Base-by-base conservation (phyloP, 92 coral and sea anemone genomes). In the Phymanthus crucifer region DNA sequence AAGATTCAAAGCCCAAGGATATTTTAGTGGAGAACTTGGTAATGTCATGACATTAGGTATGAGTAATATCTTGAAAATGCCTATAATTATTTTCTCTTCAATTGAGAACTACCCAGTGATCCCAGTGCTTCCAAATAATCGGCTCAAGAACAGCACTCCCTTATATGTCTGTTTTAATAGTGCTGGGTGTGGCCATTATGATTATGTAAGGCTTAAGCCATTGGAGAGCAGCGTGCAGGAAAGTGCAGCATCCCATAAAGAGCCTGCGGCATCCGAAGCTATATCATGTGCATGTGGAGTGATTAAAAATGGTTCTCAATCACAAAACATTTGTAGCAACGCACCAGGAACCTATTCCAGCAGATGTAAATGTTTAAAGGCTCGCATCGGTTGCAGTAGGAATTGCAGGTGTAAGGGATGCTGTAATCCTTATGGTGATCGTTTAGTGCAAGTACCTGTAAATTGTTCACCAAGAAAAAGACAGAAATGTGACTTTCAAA, bases 51-150 rank as follows among this genome's bases (percentile, higher is more conserved):
- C 79, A n/a, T 71, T 84, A 16, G 78, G 80, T 21, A 40, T 87
- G 66, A 5, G 65, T 6, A 87, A 87, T 71, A 80, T 84, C 0
- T 32, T 84, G 32, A 69, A 65, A 68, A 12, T 68, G 38, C 91
- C 88, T 56, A 72, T 87, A 45, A 86, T 84, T 16, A 71, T 77
- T 3, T 76, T 34, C 36, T 56, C 85, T 48, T 73, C 81, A 38
- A 84, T 88, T 24, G 38, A 52, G 57, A 78, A 71, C 40, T 85
- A 84, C 66, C 92, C 92, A 57, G 66, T 88, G 12, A 83, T 87
- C 50, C 91, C 91, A 3, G 16, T 87, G 32, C 17, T 84, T 5
- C 91, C 91, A 0, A 26, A 67, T 43, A 70, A 40, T 1, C 37
- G 0, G 27, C 70, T 83, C 1, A 0, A 77, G 27, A 36, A 65